phyloP scores from a whole-genome alignment of 2,888 invertebrate species.

The Agrotis puta region DNA sequence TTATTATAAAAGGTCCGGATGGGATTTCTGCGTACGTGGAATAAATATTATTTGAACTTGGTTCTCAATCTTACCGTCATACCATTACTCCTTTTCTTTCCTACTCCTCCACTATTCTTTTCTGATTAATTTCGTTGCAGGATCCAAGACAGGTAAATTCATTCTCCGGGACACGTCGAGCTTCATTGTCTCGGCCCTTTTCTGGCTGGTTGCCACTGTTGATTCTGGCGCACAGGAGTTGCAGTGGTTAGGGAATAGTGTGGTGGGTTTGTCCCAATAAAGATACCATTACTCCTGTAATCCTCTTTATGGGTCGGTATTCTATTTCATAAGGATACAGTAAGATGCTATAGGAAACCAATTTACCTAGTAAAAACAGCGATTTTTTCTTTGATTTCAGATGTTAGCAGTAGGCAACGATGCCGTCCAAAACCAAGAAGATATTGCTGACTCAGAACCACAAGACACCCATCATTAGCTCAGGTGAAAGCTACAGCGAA shows the following conservation, averaged over 20 bases:
- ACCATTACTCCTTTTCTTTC: not conserved
- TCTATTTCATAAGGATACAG: not conserved
- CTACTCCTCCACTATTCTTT: no score
- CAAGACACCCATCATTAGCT: not conserved
- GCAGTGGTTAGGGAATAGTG: no score
- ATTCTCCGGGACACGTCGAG: no score
- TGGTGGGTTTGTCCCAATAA: no score
- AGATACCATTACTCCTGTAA: not conserved
- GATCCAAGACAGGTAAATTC: no score
- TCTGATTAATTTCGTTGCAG: no score
- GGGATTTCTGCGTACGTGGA: slow-evolving; percentile 24
- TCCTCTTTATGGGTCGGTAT: not conserved
- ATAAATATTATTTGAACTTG: not conserved
- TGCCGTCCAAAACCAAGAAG: not conserved
- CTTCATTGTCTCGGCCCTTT: no score
- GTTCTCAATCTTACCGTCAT: not conserved
- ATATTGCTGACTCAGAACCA: not conserved
- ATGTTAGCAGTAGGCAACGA: not conserved
- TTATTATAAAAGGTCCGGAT: slow-evolving; percentile 17
- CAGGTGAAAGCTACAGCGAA: not conserved
- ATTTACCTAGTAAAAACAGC: not conserved
- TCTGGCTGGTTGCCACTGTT: no score
- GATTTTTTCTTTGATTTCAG: not conserved
- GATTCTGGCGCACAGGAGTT: no score
- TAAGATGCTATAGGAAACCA: not conserved